Base-by-base conservation (phyloP, 2,888 invertebrate species). In the Dynastes maya region DNA sequence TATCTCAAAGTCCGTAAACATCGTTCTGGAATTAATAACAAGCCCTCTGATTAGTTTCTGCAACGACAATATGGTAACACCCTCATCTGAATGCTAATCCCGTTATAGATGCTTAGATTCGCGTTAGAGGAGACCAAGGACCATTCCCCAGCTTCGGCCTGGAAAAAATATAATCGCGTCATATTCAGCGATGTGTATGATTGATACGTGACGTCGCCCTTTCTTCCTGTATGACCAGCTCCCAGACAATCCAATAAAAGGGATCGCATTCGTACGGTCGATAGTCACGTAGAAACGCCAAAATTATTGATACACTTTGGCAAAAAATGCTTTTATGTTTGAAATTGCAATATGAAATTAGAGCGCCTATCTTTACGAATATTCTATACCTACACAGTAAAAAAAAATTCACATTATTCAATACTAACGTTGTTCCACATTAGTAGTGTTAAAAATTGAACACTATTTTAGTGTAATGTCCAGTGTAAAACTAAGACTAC, bases 41-140 rank as follows among this genome's bases (percentile, higher is more conserved):
- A 80, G 79, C 61, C 77, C 79, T 76, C 78, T 80, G 82, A 82
- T 82, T 82, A 81, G 81, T 81, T 82, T 80, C 76, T 49, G 76
- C 76, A 45, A 65, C 80, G 80, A 80, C 83, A 83, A 83, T 83
- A 82, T 83, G 83, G 82, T 82, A 83, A 83, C 83, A 81, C 82
- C 81, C 83, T 82, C 83, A 82, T 83, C 82, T 82, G 82, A 82
- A 83, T 83, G 81, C 81, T 83, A 83, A 84, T 84, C 83, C 70
- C 70, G 78, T 80, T 81, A 82, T 81, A 80, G 61, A 55, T 64
- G 37, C 58, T 72, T 58, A 72, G 72, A 22, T 40, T 72, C 58
- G 58, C 58, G 58, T 58, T 72, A 58, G 61, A 72, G 58, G 58
- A 58, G 58, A 40, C 58, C 72, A 40, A 22, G 72, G 72, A 58